Base-by-base conservation (phyloP, 2,888 invertebrate genomes). In the Polietes domitor region DNA sequence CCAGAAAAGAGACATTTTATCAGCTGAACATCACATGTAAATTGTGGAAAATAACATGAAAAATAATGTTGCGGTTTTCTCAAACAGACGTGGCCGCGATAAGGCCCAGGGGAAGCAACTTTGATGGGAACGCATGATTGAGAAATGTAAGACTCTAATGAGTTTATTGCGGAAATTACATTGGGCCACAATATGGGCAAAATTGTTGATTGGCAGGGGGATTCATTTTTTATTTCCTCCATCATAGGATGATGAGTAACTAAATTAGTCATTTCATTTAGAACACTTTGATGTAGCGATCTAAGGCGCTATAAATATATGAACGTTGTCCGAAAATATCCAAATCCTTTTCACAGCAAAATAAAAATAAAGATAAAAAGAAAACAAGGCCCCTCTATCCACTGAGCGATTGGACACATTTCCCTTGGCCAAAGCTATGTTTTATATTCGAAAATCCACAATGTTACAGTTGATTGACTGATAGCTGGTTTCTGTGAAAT, bases 391-490 rank as follows among this genome's bases (percentile, higher is more conserved):
- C 47, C 47, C 47, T n/a, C 15, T n/a, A 1, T 47, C 6, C 7
- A n/a, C 3, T 6, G n/a, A 3, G 2, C 1, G 53, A 21, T 53
- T 53, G 53, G 53, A 1, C 9, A 53, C 24, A 19, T n/a, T 21
- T 24, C 24, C 53, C 53, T 53, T 53, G 9, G 21, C 53, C 53
- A 53, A 53, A 53, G 7, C 9, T 26, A 15, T 58, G 58, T 58
- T 15, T 12, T 50, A 5, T 43, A 15, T 19, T 37, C 6, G 10
- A 53, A 50, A 79, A 28, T 28, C 15, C 17, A 24, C 19, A 79
- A 43, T 77, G 80, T 74, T 65, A 50, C 77, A 74, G 73, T 77
- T 83, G 70, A 83, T 70, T 79, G 79, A 17, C 73, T 80, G 68
- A 58, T 58, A 43, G 53, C 43, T 21, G 24, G 2, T 72, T 68